Evolutionary conservation across 2,888 invertebrate species (phyloP).

Genomic region (Dolichomitus sp.): DNA sequence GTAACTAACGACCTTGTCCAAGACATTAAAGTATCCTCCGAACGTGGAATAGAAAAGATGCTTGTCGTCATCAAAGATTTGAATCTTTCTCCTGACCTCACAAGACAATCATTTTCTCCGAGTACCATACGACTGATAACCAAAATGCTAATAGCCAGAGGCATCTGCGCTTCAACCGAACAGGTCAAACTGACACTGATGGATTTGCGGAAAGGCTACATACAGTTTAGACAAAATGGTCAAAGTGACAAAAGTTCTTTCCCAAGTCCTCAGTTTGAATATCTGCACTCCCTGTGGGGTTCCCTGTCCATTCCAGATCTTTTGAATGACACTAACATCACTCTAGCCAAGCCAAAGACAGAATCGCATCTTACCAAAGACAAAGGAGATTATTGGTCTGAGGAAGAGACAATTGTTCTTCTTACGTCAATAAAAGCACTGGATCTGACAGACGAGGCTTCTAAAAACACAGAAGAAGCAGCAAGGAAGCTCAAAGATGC

Average conservation of each 20-base stretch:
- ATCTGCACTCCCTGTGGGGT: slow-evolving; percentile 71
- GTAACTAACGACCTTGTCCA: slow-evolving; percentile 19
- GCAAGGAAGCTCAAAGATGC: slow-evolving; percentile 64
- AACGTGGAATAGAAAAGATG: slow-evolving; percentile 72
- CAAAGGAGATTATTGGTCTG: slow-evolving; percentile 71
- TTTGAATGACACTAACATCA: not conserved
- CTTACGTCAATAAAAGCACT: slow-evolving; percentile 71
- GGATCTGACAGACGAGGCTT: slow-evolving; percentile 65
- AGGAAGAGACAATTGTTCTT: slow-evolving; percentile 72
- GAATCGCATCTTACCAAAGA: slow-evolving; percentile 39
- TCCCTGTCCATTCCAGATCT: slow-evolving; percentile 35
- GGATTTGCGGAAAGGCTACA: slow-evolving; percentile 70
- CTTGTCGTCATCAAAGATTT: slow-evolving; percentile 68
- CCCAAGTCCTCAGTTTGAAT: slow-evolving; percentile 67
- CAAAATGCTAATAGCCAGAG: slow-evolving; percentile 63
- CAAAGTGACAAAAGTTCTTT: not conserved
- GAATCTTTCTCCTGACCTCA: slow-evolving; percentile 67
- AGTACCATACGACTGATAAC: slow-evolving; percentile 69
- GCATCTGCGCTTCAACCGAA: slow-evolving; percentile 68
- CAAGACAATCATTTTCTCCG: slow-evolving; percentile 66
- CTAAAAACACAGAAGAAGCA: slow-evolving; percentile 60
- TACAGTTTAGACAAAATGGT: slow-evolving; percentile 63
- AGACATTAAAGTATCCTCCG: slow-evolving; percentile 65
- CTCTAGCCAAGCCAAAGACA: not conserved
- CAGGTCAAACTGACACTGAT: slow-evolving; percentile 70